Base-by-base conservation (phyloP, 2,888 invertebrate genomes). In the Gymnoscelis rufifasciata region DNA sequence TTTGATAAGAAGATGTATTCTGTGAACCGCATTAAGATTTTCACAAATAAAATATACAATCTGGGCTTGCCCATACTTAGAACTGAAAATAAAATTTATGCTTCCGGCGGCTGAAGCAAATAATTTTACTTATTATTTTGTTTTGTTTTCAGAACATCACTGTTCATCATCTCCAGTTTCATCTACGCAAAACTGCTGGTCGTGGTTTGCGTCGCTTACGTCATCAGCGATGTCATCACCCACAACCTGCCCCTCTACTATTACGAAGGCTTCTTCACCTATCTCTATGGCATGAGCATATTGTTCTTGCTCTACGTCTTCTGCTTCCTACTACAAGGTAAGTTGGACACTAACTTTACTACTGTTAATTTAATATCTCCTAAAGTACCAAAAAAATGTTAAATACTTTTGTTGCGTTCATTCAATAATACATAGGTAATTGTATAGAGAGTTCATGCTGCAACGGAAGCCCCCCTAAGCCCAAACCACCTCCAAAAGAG, bases 261-360 rank as follows among this genome's bases (percentile, higher is more conserved):
- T 89, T 97, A 96, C 86, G 97, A 97, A 91, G 96, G 96, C 62
- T 96, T 97, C 91, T 97, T 97, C 90, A 96, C 96, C 57, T 97
- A 97, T 88, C 90, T 97, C 56, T 97, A 97, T 83, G 95, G 96
- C 69, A 93, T 94, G 90, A 96, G 96, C 89, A 96, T 97, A 83
- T 90, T 97, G 67, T 97, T 97, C 90, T 91, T 97, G 74, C 90
- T 97, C 63, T 97, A 97, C 90, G 96, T 97, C 60, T 97, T 97
- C 91, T 96, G 96, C 90, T 97, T 97, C 91, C 91, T 97, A 66
- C 92, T 97, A 62, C 96, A 96, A 91, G 91, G 91, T 91, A 72
- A 76, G 83, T 74, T 51, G 1, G 8, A n/a, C 19, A 3, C 19
- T 19, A 19, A 19, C 5, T 19, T 19, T 5, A 19, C 3, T 5